A percentile compares a stretch with the other conserved stretches of the same genome.
Conservation (phyloP, 2,113 vertebrate species). For the Acrocephalus kingi region DNA sequence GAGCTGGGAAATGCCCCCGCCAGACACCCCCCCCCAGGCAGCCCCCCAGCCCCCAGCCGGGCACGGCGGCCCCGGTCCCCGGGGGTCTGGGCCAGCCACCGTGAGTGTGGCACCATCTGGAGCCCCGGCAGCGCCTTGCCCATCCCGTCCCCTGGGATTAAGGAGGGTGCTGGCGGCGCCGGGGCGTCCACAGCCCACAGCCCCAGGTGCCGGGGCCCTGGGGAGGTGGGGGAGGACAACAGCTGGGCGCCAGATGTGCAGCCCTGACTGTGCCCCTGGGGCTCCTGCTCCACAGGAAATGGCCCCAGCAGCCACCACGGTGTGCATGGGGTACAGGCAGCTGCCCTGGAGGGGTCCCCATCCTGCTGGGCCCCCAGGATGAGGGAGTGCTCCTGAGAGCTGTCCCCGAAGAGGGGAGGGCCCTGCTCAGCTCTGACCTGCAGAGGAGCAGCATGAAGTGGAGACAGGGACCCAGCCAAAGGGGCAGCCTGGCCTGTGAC, state of each 20-base stretch:
- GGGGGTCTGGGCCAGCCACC: background rate
- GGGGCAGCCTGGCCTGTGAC: background rate
- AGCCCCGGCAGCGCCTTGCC: background rate
- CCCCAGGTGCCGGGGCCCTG: background rate
- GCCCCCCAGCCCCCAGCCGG: background rate
- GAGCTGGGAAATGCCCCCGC: slow-evolving; percentile 45
- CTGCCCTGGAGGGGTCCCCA: background rate
- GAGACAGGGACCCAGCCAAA: background rate
- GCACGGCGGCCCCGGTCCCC: background rate
- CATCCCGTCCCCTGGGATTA: background rate
- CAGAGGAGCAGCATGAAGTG: background rate
- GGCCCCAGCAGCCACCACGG: background rate
- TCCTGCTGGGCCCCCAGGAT: background rate
- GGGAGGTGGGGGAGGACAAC: background rate
- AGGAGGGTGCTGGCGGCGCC: background rate
- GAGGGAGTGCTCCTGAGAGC: accelerated
- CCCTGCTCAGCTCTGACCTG: background rate
- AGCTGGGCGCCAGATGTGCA: slow-evolving; percentile 58
- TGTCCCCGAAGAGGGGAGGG: background rate
- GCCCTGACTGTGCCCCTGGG: background rate
- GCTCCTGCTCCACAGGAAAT: background rate
- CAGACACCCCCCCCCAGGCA: background rate
- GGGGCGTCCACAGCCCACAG: background rate
- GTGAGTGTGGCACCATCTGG: slow-evolving; percentile 13
- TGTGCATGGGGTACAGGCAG: background rate